These are phyloP conservation scores for Acanthurus tractus DNA, from an alignment of 2,797 vertebrate genomes.

Conservation along the genomic window DNA sequence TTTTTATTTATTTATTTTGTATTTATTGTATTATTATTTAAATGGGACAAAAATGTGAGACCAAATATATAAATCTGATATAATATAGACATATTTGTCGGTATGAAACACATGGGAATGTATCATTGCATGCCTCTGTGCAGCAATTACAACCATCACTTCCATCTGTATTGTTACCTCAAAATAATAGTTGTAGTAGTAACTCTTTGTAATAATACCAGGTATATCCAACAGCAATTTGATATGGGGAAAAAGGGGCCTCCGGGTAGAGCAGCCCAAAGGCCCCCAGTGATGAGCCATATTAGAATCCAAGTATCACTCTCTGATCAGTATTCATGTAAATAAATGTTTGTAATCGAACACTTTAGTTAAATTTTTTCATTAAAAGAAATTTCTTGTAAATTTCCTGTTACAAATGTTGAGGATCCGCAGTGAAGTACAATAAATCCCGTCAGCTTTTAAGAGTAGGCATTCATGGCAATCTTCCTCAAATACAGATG, in stretches of 20 bases:
- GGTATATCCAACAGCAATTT: background rate
- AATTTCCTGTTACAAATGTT: background rate
- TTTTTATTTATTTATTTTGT: too few species aligned
- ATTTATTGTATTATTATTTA: too few species aligned
- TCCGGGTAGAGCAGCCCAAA: too few species aligned
- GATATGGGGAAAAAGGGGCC: background rate
- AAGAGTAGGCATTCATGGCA: background rate
- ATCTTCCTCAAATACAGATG: conserved; percentile 3
- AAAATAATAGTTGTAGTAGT: background rate
- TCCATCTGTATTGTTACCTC: background rate
- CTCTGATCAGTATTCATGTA: background rate
- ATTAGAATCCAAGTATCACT: background rate
- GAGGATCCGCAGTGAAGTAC: background rate
- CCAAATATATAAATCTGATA: too few species aligned
- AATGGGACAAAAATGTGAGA: too few species aligned
- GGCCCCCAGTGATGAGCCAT: background rate
- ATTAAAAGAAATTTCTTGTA: background rate
- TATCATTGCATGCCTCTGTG: too few species aligned
- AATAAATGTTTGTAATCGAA: background rate
- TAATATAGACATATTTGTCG: too few species aligned
- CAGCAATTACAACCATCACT: background rate
- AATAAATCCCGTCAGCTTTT: background rate
- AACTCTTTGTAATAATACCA: background rate
- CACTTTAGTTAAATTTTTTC: too few species aligned
- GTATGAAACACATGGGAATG: too few species aligned